Base-by-base conservation (phyloP, 2,113 vertebrate species). In the Paramisgurnus dabryanus region DNA sequence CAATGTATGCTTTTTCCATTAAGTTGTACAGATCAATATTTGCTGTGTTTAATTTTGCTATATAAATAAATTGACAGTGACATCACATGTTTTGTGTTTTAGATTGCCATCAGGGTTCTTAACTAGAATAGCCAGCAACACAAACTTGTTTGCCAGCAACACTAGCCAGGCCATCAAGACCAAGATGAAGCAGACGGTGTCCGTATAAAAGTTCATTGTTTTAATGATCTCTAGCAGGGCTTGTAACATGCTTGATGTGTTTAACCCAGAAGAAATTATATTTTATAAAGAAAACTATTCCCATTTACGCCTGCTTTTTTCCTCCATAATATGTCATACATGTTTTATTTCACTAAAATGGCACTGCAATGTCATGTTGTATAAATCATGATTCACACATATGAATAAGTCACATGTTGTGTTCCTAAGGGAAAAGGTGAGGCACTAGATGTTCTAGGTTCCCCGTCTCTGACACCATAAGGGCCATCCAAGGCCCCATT, bases 321-420 rank as follows among this genome's bases (percentile, higher is more conserved):
- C 6, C 45, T 58, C n/a, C 41, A 58, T 80, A 80, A 74, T 60
- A 67, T 10, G 22, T 18, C 41, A 4, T 39, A 49, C 18, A 75
- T 61, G 41, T 76, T 75, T 76, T 68, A 75, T 81, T 75, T 76
- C 10, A 66, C 64, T 11, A 39, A 39, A 80, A 75, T 75, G 64
- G 41, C 79, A 57, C 4, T 76, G 55, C 53, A 6, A 11, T 76
- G 71, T 81, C 71, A 67, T 15, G 34, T 47, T 67, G 55, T 60
- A 81, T 81, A 68, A 81, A 81, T 60, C 50, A 75, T 75, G 53
- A 76, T 67, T 67, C 39, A 50, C 64, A 68, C 11, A 45, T 67
- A 34, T 74, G 50, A 80, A 67, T 55, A 71, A 57, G 60, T 71
- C 63, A 63, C 47, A 55, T 60, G 47, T 80, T 63, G 39, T 64